A percentile compares a stretch with the other conserved stretches of the same genome.
These are phyloP conservation scores for Sitta europaea DNA, from an alignment of 2,113 vertebrate genomes.

Conservation along the genomic window DNA sequence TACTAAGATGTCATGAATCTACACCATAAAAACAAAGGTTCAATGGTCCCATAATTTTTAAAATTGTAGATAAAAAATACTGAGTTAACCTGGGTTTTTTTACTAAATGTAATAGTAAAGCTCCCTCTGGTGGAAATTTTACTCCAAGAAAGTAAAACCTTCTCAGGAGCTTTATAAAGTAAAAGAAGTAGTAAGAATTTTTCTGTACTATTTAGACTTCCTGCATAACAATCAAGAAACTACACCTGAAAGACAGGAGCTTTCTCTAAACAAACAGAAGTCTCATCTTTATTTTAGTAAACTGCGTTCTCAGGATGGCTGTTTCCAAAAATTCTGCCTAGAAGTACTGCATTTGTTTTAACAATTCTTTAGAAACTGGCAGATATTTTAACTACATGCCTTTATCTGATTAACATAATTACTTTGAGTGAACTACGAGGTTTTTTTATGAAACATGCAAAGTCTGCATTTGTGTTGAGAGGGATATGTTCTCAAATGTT, in stretches of 20 bases:
- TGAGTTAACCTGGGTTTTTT: not conserved
- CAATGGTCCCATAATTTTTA: not conserved
- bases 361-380: not conserved
- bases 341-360: not conserved
- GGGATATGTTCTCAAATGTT: not conserved
- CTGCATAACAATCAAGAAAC: not conserved
- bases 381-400: not conserved
- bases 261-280: not conserved
- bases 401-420: not conserved
- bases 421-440: not conserved
- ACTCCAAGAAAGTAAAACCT: not conserved
- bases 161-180: not conserved
- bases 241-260: not conserved
- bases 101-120: not conserved
- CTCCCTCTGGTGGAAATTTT: conserved; percentile 56
- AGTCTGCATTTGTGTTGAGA: not conserved
- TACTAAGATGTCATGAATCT: not conserved
- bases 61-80: not conserved
- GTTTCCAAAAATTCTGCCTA: not conserved
- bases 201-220: not conserved
- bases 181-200: not conserved
- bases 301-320: not conserved
- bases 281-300: not conserved
- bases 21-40: not conserved
- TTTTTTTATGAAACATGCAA: not conserved